Evolutionary conservation across 2,888 invertebrate genomes (phyloP).

Genomic region (Crepidodera aurea): DNA sequence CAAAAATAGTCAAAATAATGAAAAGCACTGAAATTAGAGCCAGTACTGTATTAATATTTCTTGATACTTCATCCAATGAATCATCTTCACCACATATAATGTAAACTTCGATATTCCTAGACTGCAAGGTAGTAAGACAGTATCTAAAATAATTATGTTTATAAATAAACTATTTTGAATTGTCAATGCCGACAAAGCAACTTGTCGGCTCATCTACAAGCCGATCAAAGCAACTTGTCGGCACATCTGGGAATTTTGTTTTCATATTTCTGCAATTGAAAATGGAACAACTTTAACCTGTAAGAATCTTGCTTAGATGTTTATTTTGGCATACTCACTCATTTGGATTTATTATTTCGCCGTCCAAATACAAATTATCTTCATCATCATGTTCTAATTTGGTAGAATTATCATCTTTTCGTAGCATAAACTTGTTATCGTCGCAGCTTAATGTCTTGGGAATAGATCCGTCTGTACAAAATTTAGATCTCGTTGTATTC

Average conservation of each 20-base stretch:
- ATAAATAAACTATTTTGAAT: background rate
- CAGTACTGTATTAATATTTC: constrained; percentile 26
- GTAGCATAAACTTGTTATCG: background rate
- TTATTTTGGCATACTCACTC: constrained; percentile 9
- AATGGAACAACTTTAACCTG: background rate
- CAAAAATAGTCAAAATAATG: constrained; percentile 66
- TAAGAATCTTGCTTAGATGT: too few species aligned
- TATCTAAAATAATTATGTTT: constrained; percentile 17
- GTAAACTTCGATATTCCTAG: constrained; percentile 31
- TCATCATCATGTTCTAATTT: background rate
- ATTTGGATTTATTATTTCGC: background rate
- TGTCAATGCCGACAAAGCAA: too few species aligned
- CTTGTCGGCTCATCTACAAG: too few species aligned
- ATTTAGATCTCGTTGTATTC: background rate
- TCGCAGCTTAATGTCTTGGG: background rate
- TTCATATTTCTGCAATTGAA: too few species aligned
- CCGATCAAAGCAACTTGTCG: too few species aligned
- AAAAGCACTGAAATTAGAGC: constrained; percentile 62
- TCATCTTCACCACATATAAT: constrained; percentile 31
- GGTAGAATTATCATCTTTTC: background rate
- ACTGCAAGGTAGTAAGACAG: constrained; percentile 3
- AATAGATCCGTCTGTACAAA: background rate
- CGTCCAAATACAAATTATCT: constrained; percentile 1
- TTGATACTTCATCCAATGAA: background rate
- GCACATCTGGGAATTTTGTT: background rate